Base-by-base conservation (phyloP, 2,888 invertebrate genomes). In the Petrophora chlorosata region DNA sequence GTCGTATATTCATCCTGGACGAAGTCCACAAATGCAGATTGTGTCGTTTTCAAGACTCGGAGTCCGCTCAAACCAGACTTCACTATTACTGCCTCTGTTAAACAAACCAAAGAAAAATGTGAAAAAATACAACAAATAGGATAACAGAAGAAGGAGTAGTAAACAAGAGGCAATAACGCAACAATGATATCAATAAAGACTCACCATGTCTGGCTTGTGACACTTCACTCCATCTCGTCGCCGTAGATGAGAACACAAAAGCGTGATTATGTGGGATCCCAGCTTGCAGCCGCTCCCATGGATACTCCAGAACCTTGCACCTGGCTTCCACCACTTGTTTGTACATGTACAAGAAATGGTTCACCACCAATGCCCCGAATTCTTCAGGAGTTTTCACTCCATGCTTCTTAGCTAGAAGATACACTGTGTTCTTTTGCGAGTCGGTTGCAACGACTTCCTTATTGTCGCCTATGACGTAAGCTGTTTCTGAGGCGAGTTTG, bases 391-490 rank as follows among this genome's bases (percentile, higher is more conserved):
- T 93, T 62, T 93, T 93, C 17, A 96, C 92, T 35, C 95, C 96
- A 71, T 94, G 90, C 67, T 95, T 94, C 72, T 95, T 95, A 4
- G 96, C 96, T 60, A 96, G 76, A 25, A 96, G 79, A 72, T 95
- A 96, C 23, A 96, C 94, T 0, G 95, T 95, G 72, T 96, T 96
- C 82, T 96, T 96, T 76, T 96, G 96, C 0, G 95, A 94, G 70
- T 96, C 96, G 0, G 96, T 96, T 7, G 95, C 95, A 10, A 96
- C 94, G 51, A 96, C 94, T 69, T 95, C 94, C 38, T 93, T 92
- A 72, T 96, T 96, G 79, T 96, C 94, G n/a, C 94, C 94, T 56
- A 90, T 72, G 0, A 94, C 81, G 77, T 95, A 96, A 57, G 96
- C 95, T 57, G 93, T 93, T 69, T 94, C 93, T 2, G 93, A 93